Base-by-base conservation (phyloP, 2,888 invertebrate species). In the Seladonia tumulorum region DNA sequence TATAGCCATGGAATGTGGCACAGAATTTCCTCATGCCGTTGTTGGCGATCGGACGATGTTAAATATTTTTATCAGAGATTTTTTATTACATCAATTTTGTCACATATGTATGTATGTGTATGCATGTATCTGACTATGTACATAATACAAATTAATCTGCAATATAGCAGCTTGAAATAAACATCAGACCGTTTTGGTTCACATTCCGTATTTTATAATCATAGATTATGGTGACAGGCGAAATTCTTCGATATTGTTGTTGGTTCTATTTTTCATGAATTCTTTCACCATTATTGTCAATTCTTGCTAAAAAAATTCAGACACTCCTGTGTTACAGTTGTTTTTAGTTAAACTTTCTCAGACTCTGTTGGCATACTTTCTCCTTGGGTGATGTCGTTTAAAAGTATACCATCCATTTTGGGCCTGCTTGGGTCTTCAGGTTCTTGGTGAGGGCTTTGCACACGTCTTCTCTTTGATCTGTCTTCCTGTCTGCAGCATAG, bases 351-450 rank as follows among this genome's bases (percentile, higher is more conserved):
- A 49, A 93, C 82, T 87, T 92, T 93, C 79, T 94, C 93, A 3
- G 93, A 93, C 83, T 97, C 96, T 1, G 97, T 97, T 1, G 96
- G 96, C 93, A 97, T 96, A 90, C 95, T 95, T 3, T 97, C 96
- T 45, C 96, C 94, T 90, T 96, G 95, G 0, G 96, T 96, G 81
- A 96, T 95, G 85, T 97, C 97, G 76, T 96, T 96, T 95, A 97
- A 95, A 0, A 96, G 96, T 88, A 96, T 96, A 86, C 96, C 96
- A 82, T 96, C 96, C 45, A 96, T 94, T 89, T 89, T 89, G 71
- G 88, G 90, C 70, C 89, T 91, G 35, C 89, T 90, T 53, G 88
- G 81, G 76, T 92, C 92, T 25, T 90, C 91, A 4, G 91, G 91
- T 94, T 94, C 92, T 94, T 93, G 74, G 14, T 77, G 92, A 94